phyloP scores from a whole-genome alignment of 2,113 vertebrate species.

The Rynchops niger region DNA sequence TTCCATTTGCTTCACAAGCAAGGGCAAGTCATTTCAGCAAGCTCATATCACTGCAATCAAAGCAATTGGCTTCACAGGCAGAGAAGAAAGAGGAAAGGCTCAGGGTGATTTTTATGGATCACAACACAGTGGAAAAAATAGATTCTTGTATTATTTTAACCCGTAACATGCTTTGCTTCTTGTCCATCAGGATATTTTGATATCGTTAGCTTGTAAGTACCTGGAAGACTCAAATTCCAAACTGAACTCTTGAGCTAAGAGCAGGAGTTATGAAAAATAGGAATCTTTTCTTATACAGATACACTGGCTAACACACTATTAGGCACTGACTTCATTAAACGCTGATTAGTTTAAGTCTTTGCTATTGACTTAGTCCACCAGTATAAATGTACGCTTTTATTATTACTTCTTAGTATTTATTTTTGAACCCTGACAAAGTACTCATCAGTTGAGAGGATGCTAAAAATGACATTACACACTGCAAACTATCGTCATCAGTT shows the following conservation, averaged over 20 bases:
- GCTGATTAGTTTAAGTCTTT: not conserved
- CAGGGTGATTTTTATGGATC: constrained; percentile 87
- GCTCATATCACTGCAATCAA: constrained; percentile 95
- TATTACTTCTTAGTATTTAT: not conserved
- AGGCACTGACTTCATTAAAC: constrained; percentile 1
- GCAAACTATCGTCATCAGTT: not conserved
- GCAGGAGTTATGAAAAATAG: not conserved
- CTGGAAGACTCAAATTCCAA: constrained; percentile 40
- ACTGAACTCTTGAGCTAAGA: not conserved
- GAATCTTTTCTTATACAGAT: not conserved
- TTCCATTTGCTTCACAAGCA: constrained; percentile 99
- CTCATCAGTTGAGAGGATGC: not conserved
- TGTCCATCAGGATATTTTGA: constrained; percentile 69
- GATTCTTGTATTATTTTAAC: constrained; percentile 88
- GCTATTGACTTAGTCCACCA: not conserved
- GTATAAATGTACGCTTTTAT: not conserved
- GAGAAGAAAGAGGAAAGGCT: constrained; percentile 80
- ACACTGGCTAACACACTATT: not conserved
- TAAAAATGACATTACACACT: not conserved
- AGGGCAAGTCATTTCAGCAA: constrained; percentile 94
- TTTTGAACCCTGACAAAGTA: not conserved
- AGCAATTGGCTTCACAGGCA: constrained; percentile 92
- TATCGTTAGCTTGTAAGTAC: constrained; percentile 57
- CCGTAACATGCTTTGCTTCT: constrained; percentile 72
- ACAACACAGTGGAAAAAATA: constrained; percentile 85